Percentiles rank a stretch among this genome's conserved stretches.
Conservation (phyloP, 2,888 invertebrate species). For the Mimas tiliae region DNA sequence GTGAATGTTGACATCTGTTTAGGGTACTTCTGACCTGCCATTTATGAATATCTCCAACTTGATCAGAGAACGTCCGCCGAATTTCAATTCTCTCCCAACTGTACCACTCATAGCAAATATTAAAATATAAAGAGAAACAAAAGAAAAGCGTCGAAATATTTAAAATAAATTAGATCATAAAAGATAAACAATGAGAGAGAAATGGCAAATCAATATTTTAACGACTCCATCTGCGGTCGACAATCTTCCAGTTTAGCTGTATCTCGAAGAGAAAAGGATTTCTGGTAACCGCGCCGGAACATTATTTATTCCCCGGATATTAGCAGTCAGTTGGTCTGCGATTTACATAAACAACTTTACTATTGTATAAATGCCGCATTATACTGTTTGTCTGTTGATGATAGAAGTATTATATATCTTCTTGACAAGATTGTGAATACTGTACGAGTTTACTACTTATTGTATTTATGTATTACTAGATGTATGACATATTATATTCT, state of each 20-base stretch:
- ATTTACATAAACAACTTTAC: constrained; percentile 65
- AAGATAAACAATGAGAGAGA: constrained; percentile 42
- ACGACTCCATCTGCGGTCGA: constrained; percentile 38
- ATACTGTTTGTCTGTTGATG: constrained; percentile 36
- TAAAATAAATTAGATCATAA: constrained; percentile 6
- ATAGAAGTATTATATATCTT: constrained; percentile 28
- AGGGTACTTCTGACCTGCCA: too few species aligned
- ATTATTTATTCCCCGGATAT: constrained; percentile 69
- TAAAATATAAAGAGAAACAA: neutral
- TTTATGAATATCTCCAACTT: too few species aligned
- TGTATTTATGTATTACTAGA: neutral
- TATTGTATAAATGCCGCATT: constrained; percentile 41
- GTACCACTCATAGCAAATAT: neutral
- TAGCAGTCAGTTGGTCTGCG: constrained; percentile 60
- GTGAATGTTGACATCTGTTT: too few species aligned
- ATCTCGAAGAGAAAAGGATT: constrained; percentile 51
- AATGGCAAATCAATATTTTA: constrained; percentile 50
- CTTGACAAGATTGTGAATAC: neutral
- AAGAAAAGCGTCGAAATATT: neutral
- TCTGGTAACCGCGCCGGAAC: constrained; percentile 49
- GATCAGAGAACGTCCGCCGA: too few species aligned
- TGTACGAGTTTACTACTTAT: neutral
- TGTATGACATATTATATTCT: too few species aligned
- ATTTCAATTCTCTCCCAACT: too few species aligned
- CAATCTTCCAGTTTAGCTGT: constrained; percentile 37